These are phyloP conservation scores for Pseudorhombus dupliciocellatus DNA, from an alignment of 2,113 vertebrate species.

Conservation along the genomic window DNA sequence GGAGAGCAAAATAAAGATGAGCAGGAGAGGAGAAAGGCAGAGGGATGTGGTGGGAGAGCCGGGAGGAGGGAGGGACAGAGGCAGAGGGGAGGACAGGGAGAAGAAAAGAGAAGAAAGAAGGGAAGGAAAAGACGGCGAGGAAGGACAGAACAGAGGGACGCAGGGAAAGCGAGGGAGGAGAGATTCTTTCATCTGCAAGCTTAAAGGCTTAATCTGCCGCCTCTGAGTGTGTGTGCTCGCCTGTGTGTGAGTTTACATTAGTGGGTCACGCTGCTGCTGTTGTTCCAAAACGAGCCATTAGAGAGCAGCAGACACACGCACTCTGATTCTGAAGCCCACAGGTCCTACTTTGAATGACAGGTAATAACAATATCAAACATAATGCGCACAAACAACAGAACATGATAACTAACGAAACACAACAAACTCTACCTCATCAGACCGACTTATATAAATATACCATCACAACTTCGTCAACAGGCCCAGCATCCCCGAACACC, in stretches of 20 bases:
- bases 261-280: neutral
- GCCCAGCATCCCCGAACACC: too few relatives aligned
- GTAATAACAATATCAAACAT: too few relatives aligned
- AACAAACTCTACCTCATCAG: too few relatives aligned
- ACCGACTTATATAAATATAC: too few relatives aligned
- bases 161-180: constrained; percentile 1
- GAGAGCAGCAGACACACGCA: constrained; percentile 48
- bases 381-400: too few relatives aligned
- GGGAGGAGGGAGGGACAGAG: neutral
- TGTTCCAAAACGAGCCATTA: constrained; percentile 33
- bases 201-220: constrained; percentile 66
- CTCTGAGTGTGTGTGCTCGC: constrained; percentile 19
- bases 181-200: constrained; percentile 61
- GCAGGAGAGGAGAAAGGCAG: constrained; percentile 8
- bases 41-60: neutral
- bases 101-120: neutral
- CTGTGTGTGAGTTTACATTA: neutral
- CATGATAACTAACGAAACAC: too few relatives aligned
- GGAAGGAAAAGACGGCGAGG: constrained; percentile 15
- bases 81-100: neutral
- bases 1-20: constrained; percentile 13
- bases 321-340: neutral
- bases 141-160: constrained; percentile 25
- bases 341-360: neutral
- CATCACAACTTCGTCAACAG: too few relatives aligned